phyloP scores from a whole-genome alignment of 2,797 vertebrate genomes.

The Harpagifer antarcticus region DNA sequence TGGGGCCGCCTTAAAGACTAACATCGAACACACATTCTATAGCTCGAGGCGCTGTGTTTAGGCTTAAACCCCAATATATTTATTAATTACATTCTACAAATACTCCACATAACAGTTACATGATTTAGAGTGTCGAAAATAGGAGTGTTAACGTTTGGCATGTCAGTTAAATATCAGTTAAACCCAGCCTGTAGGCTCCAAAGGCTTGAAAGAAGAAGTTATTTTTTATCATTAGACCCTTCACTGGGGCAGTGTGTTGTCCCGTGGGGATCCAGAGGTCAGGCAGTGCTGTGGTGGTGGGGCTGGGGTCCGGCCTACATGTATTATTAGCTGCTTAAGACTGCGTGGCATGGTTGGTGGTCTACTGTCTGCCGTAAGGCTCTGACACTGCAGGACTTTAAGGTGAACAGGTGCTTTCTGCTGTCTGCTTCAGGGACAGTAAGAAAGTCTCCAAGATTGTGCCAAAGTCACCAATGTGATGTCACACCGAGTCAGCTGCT shows the following conservation, averaged over 20 bases:
- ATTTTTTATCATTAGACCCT: constrained; percentile 4
- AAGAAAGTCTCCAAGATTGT: constrained; percentile 21
- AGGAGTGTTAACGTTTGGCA: constrained; percentile 4
- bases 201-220: background rate
- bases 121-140: background rate
- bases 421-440: constrained; percentile 20
- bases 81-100: constrained; percentile 5
- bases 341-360: constrained; percentile 72
- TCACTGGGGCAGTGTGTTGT: constrained; percentile 15
- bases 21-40: constrained; percentile 32
- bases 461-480: constrained; percentile 33
- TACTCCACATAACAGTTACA: background rate
- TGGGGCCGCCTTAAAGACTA: constrained; percentile 72
- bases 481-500: constrained; percentile 5
- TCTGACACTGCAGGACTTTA: constrained; percentile 45
- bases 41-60: constrained; percentile 5
- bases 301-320: constrained; percentile 41
- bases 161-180: too few relatives aligned
- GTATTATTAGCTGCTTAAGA: constrained; percentile 77
- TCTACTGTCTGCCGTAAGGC: constrained; percentile 57
- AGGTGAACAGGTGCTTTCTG: constrained; percentile 75
- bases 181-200: background rate
- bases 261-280: constrained; percentile 43
- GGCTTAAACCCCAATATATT: constrained; percentile 6
- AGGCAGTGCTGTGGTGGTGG: constrained; percentile 26